phyloP scores from a whole-genome alignment of 1,140 invertebrate species.

The Araneus ventricosus region DNA sequence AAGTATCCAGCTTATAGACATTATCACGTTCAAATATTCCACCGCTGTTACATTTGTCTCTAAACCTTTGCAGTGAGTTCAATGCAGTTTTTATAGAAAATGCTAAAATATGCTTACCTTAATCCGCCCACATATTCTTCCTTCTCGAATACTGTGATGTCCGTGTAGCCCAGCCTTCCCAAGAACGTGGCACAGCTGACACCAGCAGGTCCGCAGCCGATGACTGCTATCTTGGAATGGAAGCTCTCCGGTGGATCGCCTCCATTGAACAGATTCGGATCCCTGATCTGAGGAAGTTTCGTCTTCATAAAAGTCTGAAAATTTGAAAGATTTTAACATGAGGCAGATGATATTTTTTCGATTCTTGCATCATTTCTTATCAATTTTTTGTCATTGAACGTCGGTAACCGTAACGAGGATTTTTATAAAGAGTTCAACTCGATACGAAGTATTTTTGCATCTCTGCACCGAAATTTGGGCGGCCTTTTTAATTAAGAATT shows the following conservation, averaged over 20 bases:
- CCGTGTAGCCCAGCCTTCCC: slow-evolving; percentile 92
- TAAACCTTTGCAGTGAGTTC: too few species aligned
- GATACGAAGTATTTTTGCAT: too few species aligned
- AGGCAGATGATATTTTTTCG: too few species aligned
- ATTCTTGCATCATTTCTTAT: too few species aligned
- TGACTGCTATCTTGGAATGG: slow-evolving; percentile 89
- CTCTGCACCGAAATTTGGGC: too few species aligned
- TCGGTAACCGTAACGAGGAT: too few species aligned
- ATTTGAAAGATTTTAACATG: not conserved
- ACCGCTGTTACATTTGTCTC: too few species aligned
- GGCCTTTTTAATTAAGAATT: too few species aligned
- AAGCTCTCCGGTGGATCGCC: slow-evolving; percentile 83
- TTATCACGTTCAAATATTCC: too few species aligned
- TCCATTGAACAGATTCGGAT: slow-evolving; percentile 83
- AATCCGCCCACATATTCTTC: slow-evolving; percentile 92
- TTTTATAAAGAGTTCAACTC: too few species aligned
- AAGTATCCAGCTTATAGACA: too few species aligned
- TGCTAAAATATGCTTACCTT: slow-evolving; percentile 83
- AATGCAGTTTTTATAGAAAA: not conserved
- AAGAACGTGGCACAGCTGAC: slow-evolving; percentile 98
- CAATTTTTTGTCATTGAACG: too few species aligned
- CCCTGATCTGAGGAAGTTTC: slow-evolving; percentile 91
- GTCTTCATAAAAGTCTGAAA: slow-evolving; percentile 93
- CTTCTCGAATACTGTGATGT: slow-evolving; percentile 96
- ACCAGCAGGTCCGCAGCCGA: slow-evolving; percentile 98